These are phyloP conservation scores for Hippocampus abdominalis DNA, from an alignment of 2,113 vertebrate species.

Conservation along the genomic window DNA sequence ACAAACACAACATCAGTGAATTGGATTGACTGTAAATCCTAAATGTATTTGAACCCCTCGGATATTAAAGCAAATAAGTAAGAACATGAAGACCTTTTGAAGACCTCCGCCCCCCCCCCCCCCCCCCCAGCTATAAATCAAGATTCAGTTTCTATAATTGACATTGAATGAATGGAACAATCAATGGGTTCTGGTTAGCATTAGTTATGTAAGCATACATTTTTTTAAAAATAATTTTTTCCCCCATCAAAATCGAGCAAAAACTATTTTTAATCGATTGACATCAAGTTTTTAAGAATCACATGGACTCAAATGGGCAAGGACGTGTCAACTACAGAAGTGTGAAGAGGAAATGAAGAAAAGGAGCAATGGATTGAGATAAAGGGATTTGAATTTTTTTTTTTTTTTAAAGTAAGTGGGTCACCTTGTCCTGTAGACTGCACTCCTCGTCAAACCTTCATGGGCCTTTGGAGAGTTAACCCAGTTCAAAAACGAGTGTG, in stretches of 20 bases:
- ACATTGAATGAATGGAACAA: neutral
- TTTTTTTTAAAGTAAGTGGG: constrained; percentile 45
- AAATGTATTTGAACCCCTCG: neutral
- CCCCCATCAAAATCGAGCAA: neutral
- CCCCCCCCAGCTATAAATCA: neutral
- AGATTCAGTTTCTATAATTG: neutral
- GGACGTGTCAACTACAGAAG: neutral
- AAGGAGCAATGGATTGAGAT: constrained; percentile 8
- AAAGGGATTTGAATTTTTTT: constrained; percentile 29
- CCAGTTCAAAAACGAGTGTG: constrained; percentile 48
- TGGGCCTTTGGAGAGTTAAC: constrained; percentile 54
- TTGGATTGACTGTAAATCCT: neutral
- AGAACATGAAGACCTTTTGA: neutral
- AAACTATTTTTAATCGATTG: neutral
- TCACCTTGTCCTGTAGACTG: constrained; percentile 61
- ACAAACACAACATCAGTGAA: neutral
- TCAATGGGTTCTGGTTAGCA: neutral
- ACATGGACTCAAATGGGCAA: neutral
- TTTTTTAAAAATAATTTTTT: neutral
- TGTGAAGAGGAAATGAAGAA: constrained; percentile 12
- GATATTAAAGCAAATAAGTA: neutral
- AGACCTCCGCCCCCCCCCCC: neutral
- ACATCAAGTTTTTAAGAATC: neutral
- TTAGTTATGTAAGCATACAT: too few relatives aligned
- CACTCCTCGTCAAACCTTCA: constrained; percentile 46